Conservation (phyloP, 2,888 invertebrate genomes). For the Ptilodon capucinus region DNA sequence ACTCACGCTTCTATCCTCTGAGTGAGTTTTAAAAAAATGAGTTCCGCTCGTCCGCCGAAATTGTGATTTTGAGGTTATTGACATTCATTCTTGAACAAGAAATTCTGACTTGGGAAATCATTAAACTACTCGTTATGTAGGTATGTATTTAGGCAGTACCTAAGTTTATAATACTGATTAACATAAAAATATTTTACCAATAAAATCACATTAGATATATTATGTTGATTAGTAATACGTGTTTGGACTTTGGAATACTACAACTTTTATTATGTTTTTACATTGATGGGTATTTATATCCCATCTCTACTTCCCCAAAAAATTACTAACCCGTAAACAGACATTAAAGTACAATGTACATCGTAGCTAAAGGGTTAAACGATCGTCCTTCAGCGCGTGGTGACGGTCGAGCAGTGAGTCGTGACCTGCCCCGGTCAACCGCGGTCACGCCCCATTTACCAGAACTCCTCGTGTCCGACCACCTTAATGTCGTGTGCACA, state of each 20-base stretch:
- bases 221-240: too few relatives aligned
- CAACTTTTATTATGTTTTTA: not conserved
- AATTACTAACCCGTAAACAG: not conserved
- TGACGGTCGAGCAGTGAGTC: slow-evolving; percentile 43
- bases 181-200: too few relatives aligned
- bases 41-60: slow-evolving; percentile 6
- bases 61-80: slow-evolving; percentile 1
- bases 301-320: not conserved
- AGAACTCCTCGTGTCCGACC: slow-evolving; percentile 47
- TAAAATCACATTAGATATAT: too few relatives aligned
- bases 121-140: too few relatives aligned
- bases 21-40: slow-evolving; percentile 22
- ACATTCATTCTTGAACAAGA: not conserved
- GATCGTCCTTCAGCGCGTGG: slow-evolving; percentile 27
- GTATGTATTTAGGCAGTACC: too few relatives aligned
- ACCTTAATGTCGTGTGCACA: slow-evolving; percentile 30
- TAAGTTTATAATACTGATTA: too few relatives aligned
- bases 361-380: slow-evolving; percentile 1
- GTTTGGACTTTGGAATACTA: not conserved
- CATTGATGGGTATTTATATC: not conserved
- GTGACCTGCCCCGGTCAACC: slow-evolving; percentile 63
- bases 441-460: slow-evolving; percentile 72
- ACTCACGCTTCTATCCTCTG: slow-evolving; percentile 53
- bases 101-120: too few relatives aligned
- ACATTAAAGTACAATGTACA: not conserved